phyloP scores from a whole-genome alignment of 2,888 invertebrate genomes.

The Harpalus rubripes region DNA sequence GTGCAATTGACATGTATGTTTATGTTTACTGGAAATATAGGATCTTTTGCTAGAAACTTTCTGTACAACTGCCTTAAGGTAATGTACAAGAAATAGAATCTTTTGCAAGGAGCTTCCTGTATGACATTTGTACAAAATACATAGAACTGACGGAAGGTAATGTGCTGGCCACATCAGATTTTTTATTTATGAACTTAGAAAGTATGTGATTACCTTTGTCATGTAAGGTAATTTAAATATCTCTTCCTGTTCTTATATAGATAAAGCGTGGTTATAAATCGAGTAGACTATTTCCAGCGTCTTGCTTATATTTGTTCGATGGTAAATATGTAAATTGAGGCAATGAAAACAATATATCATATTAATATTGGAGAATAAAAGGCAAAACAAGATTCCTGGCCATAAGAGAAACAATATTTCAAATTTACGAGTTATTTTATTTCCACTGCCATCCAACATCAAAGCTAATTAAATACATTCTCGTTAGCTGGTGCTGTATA shows the following conservation, averaged over 20 bases:
- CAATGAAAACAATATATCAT: slow-evolving; percentile 33
- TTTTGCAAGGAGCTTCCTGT: too few relatives aligned
- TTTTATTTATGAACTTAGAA: too few relatives aligned
- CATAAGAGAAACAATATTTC: slow-evolving; percentile 32
- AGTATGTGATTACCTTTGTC: too few relatives aligned
- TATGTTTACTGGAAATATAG: too few relatives aligned
- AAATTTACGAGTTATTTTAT: slow-evolving; percentile 55
- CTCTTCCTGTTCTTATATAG: neutral
- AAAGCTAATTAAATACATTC: slow-evolving; percentile 47
- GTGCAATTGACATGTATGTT: too few relatives aligned
- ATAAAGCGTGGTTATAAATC: neutral
- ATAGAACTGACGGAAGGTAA: too few relatives aligned
- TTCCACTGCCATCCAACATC: slow-evolving; percentile 22
- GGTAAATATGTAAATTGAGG: slow-evolving; percentile 1
- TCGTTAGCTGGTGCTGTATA: slow-evolving; percentile 45
- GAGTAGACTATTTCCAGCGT: neutral
- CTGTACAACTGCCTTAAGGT: too few relatives aligned
- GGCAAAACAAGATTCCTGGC: slow-evolving; percentile 42
- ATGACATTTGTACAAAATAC: too few relatives aligned
- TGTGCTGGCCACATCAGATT: too few relatives aligned
- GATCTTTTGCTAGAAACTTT: too few relatives aligned
- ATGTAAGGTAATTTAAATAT: too few relatives aligned
- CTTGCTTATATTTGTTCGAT: neutral
- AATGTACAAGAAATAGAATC: too few relatives aligned
- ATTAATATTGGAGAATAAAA: slow-evolving; percentile 27